Evolutionary conservation across 2,113 vertebrate genomes (phyloP), one percentile per base, ranked within the genome.

Genomic region (Leptobrachium ailaonicum): DNA sequence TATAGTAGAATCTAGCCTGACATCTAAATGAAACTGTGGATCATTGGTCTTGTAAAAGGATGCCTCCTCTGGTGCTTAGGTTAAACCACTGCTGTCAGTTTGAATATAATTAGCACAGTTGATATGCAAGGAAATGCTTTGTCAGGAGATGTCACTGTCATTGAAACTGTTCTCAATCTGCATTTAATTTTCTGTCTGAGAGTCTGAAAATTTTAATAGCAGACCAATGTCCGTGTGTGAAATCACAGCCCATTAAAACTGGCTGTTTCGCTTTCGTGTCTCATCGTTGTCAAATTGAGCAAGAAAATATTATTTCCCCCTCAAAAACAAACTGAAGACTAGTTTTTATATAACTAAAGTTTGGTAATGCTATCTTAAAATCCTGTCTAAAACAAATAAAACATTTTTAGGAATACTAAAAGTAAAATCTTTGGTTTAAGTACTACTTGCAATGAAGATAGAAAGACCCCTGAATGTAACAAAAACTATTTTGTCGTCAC

Each of bases 121-220:
- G 90, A 91, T 89, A 88, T 83, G 85, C 84, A 88, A 90, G 91
- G 88, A 91, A 91, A 83, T 88, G 86, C 88, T 91, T 88, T 92
- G 91, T 92, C 92, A 93, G 91, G 84, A 89, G 91, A 91, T 92
- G 90, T 92, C 92, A 92, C 87, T 89, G 90, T 90, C 88, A 88
- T 66, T 87, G 88, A 91, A 83, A 77, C 83, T 84, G 66, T 84
- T 90, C 79, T 84, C 83, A 84, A 85, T 83, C 86, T 87, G 84
- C 83, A 85, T 91, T 84, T 83, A 88, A 78, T 88, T 89, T 88
- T 88, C 83, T 87, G 83, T 90, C 87, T 92, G 85, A 80, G 85
- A 83, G 63, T 91, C 85, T 83, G 86, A 88, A 90, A 89, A 90
- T 84, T 87, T 90, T 90, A 91, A 87, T 89, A 92, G 87, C 80